These are phyloP conservation scores for Morphnarchus princeps DNA, from an alignment of 2,113 vertebrate species.

Conservation along the genomic window DNA sequence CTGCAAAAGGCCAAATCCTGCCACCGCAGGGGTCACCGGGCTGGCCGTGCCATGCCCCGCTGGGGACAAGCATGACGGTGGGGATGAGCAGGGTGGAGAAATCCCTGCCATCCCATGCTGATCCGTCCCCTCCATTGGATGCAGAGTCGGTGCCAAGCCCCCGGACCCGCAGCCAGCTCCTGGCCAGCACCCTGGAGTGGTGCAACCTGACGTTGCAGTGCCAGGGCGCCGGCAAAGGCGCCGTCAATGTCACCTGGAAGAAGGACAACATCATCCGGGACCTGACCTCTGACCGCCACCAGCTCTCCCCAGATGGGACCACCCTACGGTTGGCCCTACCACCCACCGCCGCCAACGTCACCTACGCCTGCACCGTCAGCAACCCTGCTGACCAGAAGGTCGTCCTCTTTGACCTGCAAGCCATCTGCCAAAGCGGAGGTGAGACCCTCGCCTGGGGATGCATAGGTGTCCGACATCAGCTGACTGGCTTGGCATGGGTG, in stretches of 20 bases:
- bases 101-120: fast-evolving
- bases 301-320: neutral
- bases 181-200: neutral
- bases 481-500: too few species aligned
- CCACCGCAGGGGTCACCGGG: too few species aligned
- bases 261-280: neutral
- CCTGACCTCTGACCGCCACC: neutral
- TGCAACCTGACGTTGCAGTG: conserved; percentile 44
- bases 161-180: neutral
- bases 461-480: neutral
- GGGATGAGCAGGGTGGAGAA: neutral
- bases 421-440: neutral
- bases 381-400: neutral
- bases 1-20: neutral
- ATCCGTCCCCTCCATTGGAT: fast-evolving
- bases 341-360: neutral
- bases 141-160: neutral
- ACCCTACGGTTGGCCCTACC: neutral
- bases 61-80: fast-evolving
- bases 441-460: neutral
- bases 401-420: neutral
- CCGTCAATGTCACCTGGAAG: conserved; percentile 10
- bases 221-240: neutral
- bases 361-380: conserved; percentile 33
- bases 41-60: fast-evolving